Conservation (phyloP, 2,113 vertebrate genomes). For the Bubalus kerabau region DNA sequence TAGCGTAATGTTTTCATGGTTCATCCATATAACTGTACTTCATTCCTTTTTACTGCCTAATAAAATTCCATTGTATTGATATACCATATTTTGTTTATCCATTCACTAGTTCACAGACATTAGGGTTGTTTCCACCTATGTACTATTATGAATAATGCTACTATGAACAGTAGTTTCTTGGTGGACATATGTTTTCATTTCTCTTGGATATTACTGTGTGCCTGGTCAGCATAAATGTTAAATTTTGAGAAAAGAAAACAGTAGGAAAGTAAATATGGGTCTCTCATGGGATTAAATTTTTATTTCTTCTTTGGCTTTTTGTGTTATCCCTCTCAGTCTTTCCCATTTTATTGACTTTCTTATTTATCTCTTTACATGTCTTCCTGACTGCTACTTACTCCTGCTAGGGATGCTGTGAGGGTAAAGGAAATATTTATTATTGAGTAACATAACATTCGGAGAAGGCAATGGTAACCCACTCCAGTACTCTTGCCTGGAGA, state of each 20-base stretch:
- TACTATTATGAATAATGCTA: background rate
- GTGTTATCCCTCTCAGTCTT: background rate
- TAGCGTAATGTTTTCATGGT: background rate
- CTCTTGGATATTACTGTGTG: background rate
- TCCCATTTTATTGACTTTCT: background rate
- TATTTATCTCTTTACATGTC: background rate
- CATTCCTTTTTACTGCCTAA: conserved; percentile 19
- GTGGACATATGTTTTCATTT: conserved; percentile 13
- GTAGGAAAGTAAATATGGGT: background rate
- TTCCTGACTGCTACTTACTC: background rate
- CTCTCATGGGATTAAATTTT: background rate
- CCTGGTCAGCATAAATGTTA: background rate
- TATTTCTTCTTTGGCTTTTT: background rate
- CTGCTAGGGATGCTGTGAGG: background rate
- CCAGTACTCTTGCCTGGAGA: too few relatives aligned
- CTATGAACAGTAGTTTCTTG: background rate
- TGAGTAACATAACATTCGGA: background rate
- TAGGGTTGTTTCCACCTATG: background rate
- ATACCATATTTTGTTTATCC: background rate
- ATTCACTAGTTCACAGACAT: background rate
- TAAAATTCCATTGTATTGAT: background rate
- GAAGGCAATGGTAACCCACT: too few relatives aligned
- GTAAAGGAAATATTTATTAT: background rate
- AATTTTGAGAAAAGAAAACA: background rate
- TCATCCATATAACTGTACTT: background rate